Conservation (phyloP, 2,888 invertebrate species). For the Stegana nigrithorax region DNA sequence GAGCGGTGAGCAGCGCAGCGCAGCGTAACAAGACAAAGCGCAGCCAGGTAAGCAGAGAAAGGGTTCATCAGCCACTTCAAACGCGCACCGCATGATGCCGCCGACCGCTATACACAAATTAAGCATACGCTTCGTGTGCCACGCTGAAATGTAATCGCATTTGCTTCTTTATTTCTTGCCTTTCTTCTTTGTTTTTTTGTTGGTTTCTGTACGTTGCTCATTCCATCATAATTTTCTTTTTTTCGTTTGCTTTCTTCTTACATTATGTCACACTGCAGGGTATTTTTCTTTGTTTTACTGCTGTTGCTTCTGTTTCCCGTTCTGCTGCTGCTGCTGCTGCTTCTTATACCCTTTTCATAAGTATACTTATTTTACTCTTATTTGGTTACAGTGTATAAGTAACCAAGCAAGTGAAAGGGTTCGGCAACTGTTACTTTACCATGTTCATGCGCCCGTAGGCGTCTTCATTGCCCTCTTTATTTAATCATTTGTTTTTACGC, state of each 20-base stretch:
- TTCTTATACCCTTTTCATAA: conserved; percentile 6
- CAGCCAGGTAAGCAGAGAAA: conserved; percentile 19
- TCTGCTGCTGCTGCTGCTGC: conserved; percentile 28
- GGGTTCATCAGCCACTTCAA: conserved; percentile 25
- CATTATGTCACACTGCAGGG: not conserved
- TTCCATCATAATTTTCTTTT: not conserved
- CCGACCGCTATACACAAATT: conserved; percentile 59
- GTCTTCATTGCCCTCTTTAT: conserved; percentile 35
- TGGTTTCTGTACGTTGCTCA: conserved; percentile 11
- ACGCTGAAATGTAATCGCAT: conserved; percentile 47
- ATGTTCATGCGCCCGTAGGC: conserved; percentile 26
- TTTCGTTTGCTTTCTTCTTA: too few relatives aligned
- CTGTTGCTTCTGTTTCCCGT: conserved; percentile 19
- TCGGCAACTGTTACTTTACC: too few relatives aligned
- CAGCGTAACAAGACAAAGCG: conserved; percentile 13
- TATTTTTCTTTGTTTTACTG: conserved; percentile 2
- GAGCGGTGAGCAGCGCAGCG: too few relatives aligned
- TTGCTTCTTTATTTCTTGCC: conserved; percentile 37
- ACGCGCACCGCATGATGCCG: conserved; percentile 38
- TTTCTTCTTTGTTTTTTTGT: not conserved
- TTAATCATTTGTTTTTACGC: conserved; percentile 54
- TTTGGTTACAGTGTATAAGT: conserved; percentile 26
- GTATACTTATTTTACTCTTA: conserved; percentile 14
- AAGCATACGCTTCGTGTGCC: conserved; percentile 43
- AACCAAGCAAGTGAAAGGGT: conserved; percentile 35